Conservation (phyloP, 2,888 invertebrate species). For the Ormyrus pomaceus region DNA sequence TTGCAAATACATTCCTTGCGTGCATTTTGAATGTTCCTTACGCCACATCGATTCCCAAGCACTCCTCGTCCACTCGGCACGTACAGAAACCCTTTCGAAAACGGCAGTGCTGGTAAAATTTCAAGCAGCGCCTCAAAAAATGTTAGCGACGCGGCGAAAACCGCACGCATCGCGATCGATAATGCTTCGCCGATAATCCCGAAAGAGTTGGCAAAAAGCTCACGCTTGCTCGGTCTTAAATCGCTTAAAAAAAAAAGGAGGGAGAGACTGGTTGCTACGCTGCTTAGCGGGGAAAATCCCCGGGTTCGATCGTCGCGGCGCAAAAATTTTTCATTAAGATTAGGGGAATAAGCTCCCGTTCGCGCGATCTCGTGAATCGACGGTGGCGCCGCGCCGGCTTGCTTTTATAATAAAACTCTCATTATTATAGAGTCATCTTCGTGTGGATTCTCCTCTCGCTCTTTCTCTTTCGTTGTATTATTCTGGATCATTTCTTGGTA, state of each 20-base stretch:
- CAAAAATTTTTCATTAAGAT: slow-evolving; percentile 46
- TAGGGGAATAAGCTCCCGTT: slow-evolving; percentile 44
- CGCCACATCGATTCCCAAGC: neutral
- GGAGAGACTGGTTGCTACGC: too few relatives aligned
- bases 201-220: neutral
- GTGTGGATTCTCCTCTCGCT: slow-evolving; percentile 4
- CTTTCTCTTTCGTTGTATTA: neutral
- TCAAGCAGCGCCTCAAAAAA: too few relatives aligned
- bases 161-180: neutral
- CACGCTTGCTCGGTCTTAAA: neutral
- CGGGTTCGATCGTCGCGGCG: slow-evolving; percentile 16
- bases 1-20: too few relatives aligned
- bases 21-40: too few relatives aligned
- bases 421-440: slow-evolving; percentile 39
- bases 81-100: too few relatives aligned
- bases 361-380: slow-evolving; percentile 29
- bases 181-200: slow-evolving; percentile 27
- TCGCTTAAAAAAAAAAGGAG: too few relatives aligned
- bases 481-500: neutral
- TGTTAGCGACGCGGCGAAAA: neutral
- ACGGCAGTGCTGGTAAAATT: too few relatives aligned
- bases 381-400: slow-evolving; percentile 10
- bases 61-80: neutral
- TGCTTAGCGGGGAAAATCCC: neutral
- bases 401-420: slow-evolving; percentile 45